A percentile compares a stretch with the other conserved stretches of the same genome.
phyloP scores from a whole-genome alignment of 2,797 vertebrate species.

The Micromesistius poutassou region DNA sequence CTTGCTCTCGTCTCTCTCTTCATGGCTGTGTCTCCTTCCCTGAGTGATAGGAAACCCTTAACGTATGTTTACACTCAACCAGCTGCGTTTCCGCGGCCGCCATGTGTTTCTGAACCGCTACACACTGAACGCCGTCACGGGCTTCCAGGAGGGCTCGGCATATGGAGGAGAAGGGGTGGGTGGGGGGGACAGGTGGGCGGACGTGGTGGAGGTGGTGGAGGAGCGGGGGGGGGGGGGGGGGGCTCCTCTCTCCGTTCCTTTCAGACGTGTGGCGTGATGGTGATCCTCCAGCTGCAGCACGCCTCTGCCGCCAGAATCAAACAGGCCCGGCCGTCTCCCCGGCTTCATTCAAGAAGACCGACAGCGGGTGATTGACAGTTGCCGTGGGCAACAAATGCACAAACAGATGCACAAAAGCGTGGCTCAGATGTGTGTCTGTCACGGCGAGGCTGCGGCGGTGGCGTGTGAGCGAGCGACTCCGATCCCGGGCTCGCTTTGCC shows the following conservation, averaged over 20 bases:
- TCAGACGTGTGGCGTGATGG: not conserved
- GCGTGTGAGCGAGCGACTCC: slow-evolving; percentile 44
- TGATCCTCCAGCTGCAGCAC: not conserved
- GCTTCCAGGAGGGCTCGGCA: not conserved
- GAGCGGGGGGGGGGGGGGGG: not conserved
- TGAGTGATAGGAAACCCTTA: not conserved
- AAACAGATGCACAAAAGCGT: slow-evolving; percentile 48
- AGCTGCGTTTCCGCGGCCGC: not conserved
- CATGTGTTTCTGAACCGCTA: not conserved
- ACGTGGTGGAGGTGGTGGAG: not conserved
- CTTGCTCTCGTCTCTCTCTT: slow-evolving; percentile 14
- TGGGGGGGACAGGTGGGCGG: slow-evolving; percentile 9
- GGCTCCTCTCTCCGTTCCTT: not conserved
- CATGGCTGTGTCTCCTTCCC: not conserved
- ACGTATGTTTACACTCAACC: not conserved
- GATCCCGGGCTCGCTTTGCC: slow-evolving; percentile 32
- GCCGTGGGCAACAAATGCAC: slow-evolving; percentile 51
- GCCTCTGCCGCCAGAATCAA: slow-evolving; percentile 56
- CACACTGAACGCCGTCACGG: not conserved
- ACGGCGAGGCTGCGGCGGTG: slow-evolving; percentile 37
- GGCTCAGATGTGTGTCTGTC: slow-evolving; percentile 50
- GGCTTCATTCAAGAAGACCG: slow-evolving; percentile 50
- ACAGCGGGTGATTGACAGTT: slow-evolving; percentile 63
- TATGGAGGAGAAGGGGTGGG: not conserved
- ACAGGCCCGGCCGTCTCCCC: slow-evolving; percentile 54